Conservation (phyloP, 2,797 vertebrate species). For the Momotus momota region DNA sequence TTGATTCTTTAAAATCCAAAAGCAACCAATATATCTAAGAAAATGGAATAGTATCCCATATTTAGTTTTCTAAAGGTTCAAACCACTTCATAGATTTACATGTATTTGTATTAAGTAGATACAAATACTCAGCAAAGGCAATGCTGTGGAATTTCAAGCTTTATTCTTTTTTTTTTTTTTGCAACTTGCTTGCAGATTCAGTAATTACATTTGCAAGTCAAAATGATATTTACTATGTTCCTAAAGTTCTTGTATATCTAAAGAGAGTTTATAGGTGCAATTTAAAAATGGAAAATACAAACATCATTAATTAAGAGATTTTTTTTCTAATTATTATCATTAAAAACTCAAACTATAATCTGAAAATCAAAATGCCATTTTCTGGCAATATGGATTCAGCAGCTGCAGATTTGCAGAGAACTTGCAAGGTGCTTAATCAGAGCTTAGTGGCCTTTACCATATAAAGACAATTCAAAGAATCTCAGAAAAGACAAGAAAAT, state of each 20-base stretch:
- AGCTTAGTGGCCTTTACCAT: not conserved
- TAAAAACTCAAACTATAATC: not conserved
- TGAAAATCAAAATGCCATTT: not conserved
- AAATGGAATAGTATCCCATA: not conserved
- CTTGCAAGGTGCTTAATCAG: not conserved
- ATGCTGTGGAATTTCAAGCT: not conserved
- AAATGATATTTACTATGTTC: conserved; percentile 53
- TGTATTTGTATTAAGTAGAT: not conserved
- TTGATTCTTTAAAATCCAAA: not conserved
- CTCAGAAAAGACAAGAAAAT: not conserved
- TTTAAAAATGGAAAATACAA: conserved; percentile 30
- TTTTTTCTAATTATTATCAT: conserved; percentile 45
- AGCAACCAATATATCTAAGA: not conserved
- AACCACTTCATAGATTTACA: not conserved
- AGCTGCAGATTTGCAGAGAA: not conserved
- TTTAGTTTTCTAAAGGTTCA: not conserved
- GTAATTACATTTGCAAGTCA: conserved; percentile 67
- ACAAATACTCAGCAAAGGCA: not conserved
- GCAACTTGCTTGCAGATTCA: not conserved
- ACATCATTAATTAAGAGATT: conserved; percentile 12
- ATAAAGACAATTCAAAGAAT: not conserved
- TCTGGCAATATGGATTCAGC: not conserved
- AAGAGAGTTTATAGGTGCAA: conserved; percentile 20
- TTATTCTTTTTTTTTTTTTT: not conserved
- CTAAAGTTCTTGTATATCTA: conserved; percentile 36